Base-by-base conservation (phyloP, 2,797 vertebrate species). In the Tokudaia tokunoshimensis region DNA sequence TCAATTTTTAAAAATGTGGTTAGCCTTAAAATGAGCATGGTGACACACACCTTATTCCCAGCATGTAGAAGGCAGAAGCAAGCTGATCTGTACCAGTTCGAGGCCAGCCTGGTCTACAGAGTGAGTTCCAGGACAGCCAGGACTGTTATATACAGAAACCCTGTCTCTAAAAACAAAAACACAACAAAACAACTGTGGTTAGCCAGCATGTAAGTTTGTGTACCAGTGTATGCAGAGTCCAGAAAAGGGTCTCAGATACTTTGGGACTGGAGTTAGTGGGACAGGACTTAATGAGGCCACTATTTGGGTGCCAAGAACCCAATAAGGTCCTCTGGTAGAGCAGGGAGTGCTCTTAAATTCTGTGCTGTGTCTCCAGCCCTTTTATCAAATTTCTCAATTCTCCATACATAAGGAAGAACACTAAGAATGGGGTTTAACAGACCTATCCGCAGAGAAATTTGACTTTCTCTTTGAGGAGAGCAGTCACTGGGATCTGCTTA, bases 401-500 rank as follows among this genome's bases (percentile, higher is more conserved):
- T 94, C 65, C 29, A 79, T 26, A 63, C 84, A 17, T 93, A 87
- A 81, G 63, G 34, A 91, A 91, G 83, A 93, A 78, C 89, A 74
- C 72, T 75, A 94, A 95, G 82, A 70, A 72, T 78, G 65, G 59
- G 89, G 14, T 74, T 92, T 59, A 94, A 50, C 17, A 97, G 86
- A 76, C 26, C 47, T 55, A 29, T 93, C 61, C 80, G 55, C 59
- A 92, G 86, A 22, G 6, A 10, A 91, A 79, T 26, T 5, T 94
- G 89, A 91, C 79, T 91, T 97, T 96, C 79, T 89, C 82, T 61
- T 74, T 93, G 75, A 70, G 89, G 67, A 94, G 52, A 94, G 52
- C 74, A 96, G 95, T 95, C 96, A 96, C 59, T 41, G 78, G 94
- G 96, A 75, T 59, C 90, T 92, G 81, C 44, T 89, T 95, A 95